A percentile compares a stretch with the other conserved stretches of the same genome.
Conservation (phyloP, 2,797 vertebrate species). For the Hemibagrus guttatus region DNA sequence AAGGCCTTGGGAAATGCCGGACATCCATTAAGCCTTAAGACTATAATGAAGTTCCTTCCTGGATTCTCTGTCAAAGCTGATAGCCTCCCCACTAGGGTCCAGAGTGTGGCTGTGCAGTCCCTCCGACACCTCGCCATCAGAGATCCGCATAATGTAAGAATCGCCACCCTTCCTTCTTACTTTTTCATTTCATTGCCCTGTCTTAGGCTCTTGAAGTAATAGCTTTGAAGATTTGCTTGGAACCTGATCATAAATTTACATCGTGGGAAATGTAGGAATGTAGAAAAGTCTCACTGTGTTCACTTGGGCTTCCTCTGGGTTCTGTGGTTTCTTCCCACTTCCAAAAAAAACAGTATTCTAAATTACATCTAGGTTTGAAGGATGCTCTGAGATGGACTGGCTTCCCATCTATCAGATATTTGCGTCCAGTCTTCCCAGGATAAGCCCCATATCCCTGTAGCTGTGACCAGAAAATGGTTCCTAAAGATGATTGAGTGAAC, state of each 20-base stretch:
- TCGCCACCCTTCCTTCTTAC: background rate
- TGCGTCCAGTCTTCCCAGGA: background rate
- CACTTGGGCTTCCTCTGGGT: background rate
- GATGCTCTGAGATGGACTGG: background rate
- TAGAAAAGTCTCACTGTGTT: background rate
- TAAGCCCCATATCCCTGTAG: background rate
- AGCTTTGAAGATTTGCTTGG: background rate
- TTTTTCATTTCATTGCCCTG: background rate
- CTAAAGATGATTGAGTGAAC: background rate
- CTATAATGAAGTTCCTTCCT: constrained; percentile 81
- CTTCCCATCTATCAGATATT: background rate
- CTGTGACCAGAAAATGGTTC: background rate
- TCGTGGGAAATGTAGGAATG: background rate
- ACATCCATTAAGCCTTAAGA: constrained; percentile 82
- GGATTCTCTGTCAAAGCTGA: constrained; percentile 69
- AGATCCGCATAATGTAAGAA: constrained; percentile 79
- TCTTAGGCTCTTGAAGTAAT: background rate
- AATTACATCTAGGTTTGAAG: background rate
- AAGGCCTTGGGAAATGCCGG: constrained; percentile 86
- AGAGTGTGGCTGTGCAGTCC: constrained; percentile 79
- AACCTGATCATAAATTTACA: background rate
- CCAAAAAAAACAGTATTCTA: background rate
- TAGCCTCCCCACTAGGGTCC: constrained; percentile 69
- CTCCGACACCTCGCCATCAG: constrained; percentile 78
- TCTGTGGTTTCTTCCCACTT: background rate